A percentile compares a stretch with the other conserved stretches of the same genome.
phyloP scores from a whole-genome alignment of 2,888 invertebrate species.

The Gortyna flavago region DNA sequence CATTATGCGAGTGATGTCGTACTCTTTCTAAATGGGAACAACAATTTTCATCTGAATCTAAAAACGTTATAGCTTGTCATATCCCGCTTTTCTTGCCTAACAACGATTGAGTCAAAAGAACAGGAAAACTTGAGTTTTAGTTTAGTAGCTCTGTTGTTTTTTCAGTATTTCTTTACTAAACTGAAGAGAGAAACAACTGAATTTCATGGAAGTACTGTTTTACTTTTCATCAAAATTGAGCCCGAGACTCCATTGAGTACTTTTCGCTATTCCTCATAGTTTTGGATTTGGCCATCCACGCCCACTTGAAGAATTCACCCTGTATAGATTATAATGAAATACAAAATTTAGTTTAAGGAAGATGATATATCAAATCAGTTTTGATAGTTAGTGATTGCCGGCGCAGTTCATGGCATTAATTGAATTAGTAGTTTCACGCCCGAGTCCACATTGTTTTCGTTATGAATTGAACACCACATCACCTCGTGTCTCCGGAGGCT shows the following conservation, averaged over 20 bases:
- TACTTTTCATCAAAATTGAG: no score
- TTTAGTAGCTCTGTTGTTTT: constrained; percentile 15
- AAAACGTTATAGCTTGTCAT: constrained; percentile 40
- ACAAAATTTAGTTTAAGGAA: constrained; percentile 11
- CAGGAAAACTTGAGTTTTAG: constrained; percentile 4
- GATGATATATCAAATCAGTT: constrained; percentile 41
- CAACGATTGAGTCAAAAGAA: background rate
- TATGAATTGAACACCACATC: constrained; percentile 46
- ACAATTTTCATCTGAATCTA: constrained; percentile 56
- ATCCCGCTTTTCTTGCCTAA: constrained; percentile 29
- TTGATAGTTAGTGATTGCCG: constrained; percentile 20
- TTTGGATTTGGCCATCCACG: no score
- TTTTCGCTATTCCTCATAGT: no score
- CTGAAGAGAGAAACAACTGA: background rate
- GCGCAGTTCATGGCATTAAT: constrained; percentile 35
- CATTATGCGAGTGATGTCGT: constrained; percentile 43
- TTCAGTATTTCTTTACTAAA: background rate
- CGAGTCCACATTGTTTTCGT: constrained; percentile 15
- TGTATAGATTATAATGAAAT: constrained; percentile 15
- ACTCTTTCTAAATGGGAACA: constrained; percentile 39
- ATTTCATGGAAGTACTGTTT: constrained; percentile 5
- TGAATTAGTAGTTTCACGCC: constrained; percentile 53
- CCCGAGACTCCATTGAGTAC: no score
- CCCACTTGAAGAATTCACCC: no score
- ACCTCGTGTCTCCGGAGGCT: constrained; percentile 42